Percentiles rank a stretch among this genome's conserved stretches.
Conservation (phyloP, 1,140 invertebrate genomes). For the Papilio dardanus region DNA sequence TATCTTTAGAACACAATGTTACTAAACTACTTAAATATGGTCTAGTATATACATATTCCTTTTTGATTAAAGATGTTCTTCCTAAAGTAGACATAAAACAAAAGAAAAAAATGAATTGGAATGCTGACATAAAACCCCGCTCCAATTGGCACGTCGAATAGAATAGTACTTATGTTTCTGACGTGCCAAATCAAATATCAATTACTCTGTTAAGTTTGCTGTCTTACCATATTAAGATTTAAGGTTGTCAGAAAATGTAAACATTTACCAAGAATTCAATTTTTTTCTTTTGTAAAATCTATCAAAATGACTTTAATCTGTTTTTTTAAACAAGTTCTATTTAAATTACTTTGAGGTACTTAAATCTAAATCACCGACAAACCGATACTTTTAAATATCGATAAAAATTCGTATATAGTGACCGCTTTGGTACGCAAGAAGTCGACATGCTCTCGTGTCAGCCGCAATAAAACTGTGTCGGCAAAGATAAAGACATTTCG, state of each 20-base stretch:
- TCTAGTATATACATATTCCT: background rate
- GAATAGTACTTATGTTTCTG: too few relatives aligned
- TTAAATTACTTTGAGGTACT: background rate
- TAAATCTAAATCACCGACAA: slow-evolving; percentile 50
- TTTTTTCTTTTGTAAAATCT: background rate
- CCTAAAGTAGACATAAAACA: background rate
- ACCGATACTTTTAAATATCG: slow-evolving; percentile 46
- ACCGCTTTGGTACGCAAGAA: slow-evolving; percentile 43
- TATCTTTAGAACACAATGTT: background rate
- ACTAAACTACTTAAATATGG: background rate
- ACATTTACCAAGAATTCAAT: background rate
- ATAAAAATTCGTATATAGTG: slow-evolving; percentile 41
- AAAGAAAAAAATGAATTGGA: background rate
- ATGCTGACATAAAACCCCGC: background rate
- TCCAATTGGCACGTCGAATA: background rate
- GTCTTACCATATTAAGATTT: too few relatives aligned
- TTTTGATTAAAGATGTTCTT: background rate
- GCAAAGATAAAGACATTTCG: slow-evolving; percentile 69
- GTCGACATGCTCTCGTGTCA: slow-evolving; percentile 48
- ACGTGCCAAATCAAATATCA: background rate
- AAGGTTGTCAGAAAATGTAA: too few relatives aligned
- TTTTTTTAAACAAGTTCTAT: background rate
- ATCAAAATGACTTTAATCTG: too few relatives aligned
- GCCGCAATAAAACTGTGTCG: slow-evolving; percentile 61
- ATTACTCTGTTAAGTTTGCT: too few relatives aligned